A percentile compares a stretch with the other conserved stretches of the same genome.
phyloP scores from a whole-genome alignment of 1,140 invertebrate species.

The Trichonephila inaurata region DNA sequence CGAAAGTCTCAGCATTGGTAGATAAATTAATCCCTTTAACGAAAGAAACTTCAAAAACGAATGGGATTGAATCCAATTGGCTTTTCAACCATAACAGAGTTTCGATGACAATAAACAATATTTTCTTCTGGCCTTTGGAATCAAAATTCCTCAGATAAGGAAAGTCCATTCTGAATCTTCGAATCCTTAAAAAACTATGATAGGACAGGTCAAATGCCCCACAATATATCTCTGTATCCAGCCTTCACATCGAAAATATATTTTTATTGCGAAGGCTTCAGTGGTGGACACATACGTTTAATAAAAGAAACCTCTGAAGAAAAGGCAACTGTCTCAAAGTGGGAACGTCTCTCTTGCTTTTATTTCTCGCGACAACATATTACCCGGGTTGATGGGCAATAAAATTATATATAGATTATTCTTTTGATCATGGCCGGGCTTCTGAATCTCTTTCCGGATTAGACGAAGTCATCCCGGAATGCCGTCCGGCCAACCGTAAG shows the following conservation, averaged over 20 bases:
- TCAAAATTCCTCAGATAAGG: too few relatives aligned
- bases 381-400: slow-evolving; percentile 49
- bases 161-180: too few relatives aligned
- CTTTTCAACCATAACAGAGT: too few relatives aligned
- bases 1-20: too few relatives aligned
- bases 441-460: slow-evolving; percentile 18
- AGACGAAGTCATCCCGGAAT: background rate
- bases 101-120: too few relatives aligned
- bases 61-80: too few relatives aligned
- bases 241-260: background rate
- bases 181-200: background rate
- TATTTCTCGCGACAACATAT: slow-evolving; percentile 46
- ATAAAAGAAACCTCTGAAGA: background rate
- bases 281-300: background rate
- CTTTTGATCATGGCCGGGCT: slow-evolving; percentile 45
- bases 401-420: slow-evolving; percentile 63
- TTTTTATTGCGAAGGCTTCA: background rate
- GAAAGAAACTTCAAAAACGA: too few relatives aligned
- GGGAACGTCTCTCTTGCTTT: slow-evolving; percentile 15
- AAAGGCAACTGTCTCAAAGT: background rate
- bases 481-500: slow-evolving; percentile 27
- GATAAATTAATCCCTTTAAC: too few relatives aligned
- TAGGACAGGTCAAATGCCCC: too few relatives aligned
- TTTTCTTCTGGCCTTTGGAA: too few relatives aligned
- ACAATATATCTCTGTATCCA: background rate